Base-by-base conservation (phyloP, 2,888 invertebrate genomes). In the Idaea aversata region DNA sequence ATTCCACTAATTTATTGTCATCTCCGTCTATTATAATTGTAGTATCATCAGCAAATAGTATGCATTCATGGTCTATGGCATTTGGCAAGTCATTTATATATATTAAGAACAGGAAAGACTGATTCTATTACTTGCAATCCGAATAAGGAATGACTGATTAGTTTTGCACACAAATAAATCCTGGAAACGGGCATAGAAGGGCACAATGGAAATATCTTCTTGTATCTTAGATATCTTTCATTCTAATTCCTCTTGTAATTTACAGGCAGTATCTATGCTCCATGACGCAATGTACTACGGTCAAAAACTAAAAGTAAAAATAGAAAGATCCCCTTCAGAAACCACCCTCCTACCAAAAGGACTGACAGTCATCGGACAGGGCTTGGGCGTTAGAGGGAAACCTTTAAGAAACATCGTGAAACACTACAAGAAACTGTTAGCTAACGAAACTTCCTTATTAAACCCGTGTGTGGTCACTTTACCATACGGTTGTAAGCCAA, bases 231-330 rank as follows among this genome's bases (percentile, higher is more conserved):
- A 35, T 62, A 15, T 61, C 7, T 59, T 25, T 10, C 15, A 35
- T 57, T 68, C 61, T 35, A 57, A 34, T 66, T 66, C n/a, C 4
- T 10, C 6, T 47, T 10, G 13, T 47, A 47, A 47, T 47, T 88
- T 87, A 64, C 84, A 91, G 91, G 91, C 91, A 0, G 75, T 91
- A 58, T 87, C 91, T 34, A 87, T 91, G 89, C 74, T 91, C 0
- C 80, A 91, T 63, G 83, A 81, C 0, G 87, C 88, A 75, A 70
- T 67, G 5, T 81, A 77, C 62, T 86, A 86, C 65, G 90, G 90
- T 0, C 65, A 69, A 58, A 67, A 66, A 0, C 74, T 91, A 4
- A 83, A 80, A 70, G 77, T 91, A 0, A 68, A 57, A 0, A 84
- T 91, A 76, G 77, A 82, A 5, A 73, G 63, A 15, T 69, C 67